These are phyloP conservation scores for Thunnus thynnus DNA, from an alignment of 2,113 vertebrate genomes.

Conservation along the genomic window DNA sequence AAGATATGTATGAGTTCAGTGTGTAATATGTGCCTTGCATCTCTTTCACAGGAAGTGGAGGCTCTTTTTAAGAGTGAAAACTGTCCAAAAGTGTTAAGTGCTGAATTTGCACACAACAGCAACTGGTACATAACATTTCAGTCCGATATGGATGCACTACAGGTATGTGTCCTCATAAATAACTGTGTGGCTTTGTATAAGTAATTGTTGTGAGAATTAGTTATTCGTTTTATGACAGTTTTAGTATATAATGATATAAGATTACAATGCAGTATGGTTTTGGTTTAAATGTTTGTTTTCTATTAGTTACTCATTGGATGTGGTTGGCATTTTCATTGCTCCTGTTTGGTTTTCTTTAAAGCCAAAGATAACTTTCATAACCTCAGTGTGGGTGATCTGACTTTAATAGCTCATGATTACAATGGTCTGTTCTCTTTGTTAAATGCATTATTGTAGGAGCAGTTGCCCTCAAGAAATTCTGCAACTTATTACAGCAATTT, in stretches of 20 bases:
- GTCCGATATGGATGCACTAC: slow-evolving; percentile 95
- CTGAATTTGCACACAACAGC: slow-evolving; percentile 99
- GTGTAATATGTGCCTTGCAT: background rate
- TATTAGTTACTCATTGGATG: too few species aligned
- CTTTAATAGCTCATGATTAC: background rate
- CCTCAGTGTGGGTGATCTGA: background rate
- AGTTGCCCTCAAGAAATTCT: background rate
- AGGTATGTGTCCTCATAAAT: slow-evolving; percentile 83
- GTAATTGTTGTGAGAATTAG: too few species aligned
- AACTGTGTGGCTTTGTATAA: background rate
- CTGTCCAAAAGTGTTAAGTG: slow-evolving; percentile 95
- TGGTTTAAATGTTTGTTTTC: too few species aligned
- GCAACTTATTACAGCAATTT: background rate
- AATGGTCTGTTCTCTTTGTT: background rate
- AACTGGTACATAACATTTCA: slow-evolving; percentile 99
- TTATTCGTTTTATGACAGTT: too few species aligned
- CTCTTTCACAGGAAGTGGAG: slow-evolving; percentile 91
- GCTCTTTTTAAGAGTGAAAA: slow-evolving; percentile 94
- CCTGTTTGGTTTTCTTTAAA: background rate
- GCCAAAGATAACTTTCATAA: background rate
- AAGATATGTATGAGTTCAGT: background rate
- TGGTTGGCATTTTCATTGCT: background rate
- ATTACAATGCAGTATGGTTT: too few species aligned
- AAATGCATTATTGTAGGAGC: background rate
- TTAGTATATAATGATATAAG: too few species aligned